Evolutionary conservation across 2,888 invertebrate species (phyloP).

Genomic region (Philaethria dido): DNA sequence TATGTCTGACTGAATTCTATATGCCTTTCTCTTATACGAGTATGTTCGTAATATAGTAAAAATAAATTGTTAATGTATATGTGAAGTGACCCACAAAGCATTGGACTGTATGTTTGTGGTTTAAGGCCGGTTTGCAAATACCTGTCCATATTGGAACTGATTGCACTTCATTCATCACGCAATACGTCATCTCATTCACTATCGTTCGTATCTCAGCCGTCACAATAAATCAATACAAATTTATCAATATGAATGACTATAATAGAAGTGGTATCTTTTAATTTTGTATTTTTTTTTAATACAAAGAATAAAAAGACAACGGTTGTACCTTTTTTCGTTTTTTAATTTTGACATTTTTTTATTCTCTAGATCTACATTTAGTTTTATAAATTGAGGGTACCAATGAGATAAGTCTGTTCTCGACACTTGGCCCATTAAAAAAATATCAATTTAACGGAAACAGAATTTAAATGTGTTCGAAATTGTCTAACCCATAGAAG

Average conservation of each 20-base stretch:
- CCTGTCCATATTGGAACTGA: slow-evolving; percentile 27
- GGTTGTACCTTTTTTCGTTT: no score
- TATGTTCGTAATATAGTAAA: neutral
- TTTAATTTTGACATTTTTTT: no score
- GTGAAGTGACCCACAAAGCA: slow-evolving; percentile 20
- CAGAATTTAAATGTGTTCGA: no score
- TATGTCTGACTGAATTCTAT: no score
- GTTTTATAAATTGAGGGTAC: no score
- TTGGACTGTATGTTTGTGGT: slow-evolving; percentile 20
- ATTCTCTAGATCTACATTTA: no score
- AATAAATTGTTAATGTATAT: neutral
- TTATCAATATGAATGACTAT: slow-evolving; percentile 23
- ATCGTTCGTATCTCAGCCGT: slow-evolving; percentile 41
- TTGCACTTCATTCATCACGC: slow-evolving; percentile 36
- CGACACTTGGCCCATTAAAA: no score
- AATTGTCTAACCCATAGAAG: no score
- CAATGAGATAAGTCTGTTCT: no score
- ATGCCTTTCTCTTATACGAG: neutral
- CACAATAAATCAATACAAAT: slow-evolving; percentile 45
- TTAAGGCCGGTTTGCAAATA: slow-evolving; percentile 22
- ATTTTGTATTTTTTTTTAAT: neutral
- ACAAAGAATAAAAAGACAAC: no score
- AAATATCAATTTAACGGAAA: no score
- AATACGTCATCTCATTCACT: slow-evolving; percentile 37
- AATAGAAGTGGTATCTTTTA: slow-evolving; percentile 20